Evolutionary conservation across 2,797 vertebrate species (phyloP).

Genomic region (Anguilla anguilla): DNA sequence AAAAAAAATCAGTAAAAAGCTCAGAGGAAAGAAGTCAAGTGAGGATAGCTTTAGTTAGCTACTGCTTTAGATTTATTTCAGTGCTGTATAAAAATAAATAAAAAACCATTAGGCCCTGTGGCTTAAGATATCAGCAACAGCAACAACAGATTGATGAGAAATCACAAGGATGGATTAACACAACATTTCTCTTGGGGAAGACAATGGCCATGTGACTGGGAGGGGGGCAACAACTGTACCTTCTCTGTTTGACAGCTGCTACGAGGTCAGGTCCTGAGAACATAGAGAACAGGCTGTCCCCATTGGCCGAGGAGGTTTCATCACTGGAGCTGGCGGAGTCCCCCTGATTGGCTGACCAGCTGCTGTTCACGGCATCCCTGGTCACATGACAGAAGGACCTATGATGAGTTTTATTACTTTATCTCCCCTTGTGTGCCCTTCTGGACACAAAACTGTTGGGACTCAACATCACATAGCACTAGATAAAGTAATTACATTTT

Average conservation of each 20-base stretch:
- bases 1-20: no score
- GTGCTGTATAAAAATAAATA: neutral
- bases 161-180: neutral
- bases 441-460: neutral
- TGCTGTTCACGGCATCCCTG: constrained; percentile 84
- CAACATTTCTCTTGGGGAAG: neutral
- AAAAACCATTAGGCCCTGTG: neutral
- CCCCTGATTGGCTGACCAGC: constrained; percentile 95
- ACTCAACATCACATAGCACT: neutral
- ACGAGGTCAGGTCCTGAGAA: constrained; percentile 98
- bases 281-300: constrained; percentile 98
- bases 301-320: constrained; percentile 95
- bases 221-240: constrained; percentile 66
- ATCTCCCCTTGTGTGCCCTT: neutral
- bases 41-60: no score
- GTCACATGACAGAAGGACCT: constrained; percentile 30
- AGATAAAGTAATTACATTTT: neutral
- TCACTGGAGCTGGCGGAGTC: constrained; percentile 97
- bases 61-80: neutral
- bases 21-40: no score
- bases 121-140: neutral
- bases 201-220: neutral
- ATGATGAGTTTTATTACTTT: neutral
- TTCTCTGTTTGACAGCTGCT: constrained; percentile 95
- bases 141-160: neutral